Base-by-base conservation (phyloP, 2,113 vertebrate species). In the Phylloscopus trochilus region DNA sequence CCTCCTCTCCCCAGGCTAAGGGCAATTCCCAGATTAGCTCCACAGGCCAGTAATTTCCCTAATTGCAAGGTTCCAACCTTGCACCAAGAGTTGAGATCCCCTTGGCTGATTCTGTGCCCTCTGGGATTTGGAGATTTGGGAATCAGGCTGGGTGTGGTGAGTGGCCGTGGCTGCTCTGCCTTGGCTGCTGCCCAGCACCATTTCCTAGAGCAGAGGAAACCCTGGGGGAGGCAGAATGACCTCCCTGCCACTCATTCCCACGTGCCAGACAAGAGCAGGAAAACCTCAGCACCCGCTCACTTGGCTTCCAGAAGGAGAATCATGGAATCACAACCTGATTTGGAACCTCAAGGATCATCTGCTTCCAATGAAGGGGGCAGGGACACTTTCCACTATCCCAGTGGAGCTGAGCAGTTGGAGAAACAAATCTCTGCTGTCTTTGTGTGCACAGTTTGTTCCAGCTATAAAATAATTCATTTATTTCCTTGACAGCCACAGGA, bases 401-500 rank as follows among this genome's bases (percentile, higher is more conserved):
- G 35, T 1, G 28, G 10, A 19, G 55, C 62, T 27, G 41, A 76
- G 87, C 79, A 1, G 7, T 11, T 35, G 33, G 73, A 81, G 64
- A n/a, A 59, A 47, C 24, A 30, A 83, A 47, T 20, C 69, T 55
- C 33, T 51, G 12, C 46, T 15, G 23, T 16, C 30, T 64, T 30
- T 41, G 37, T 11, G 60, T 23, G 76, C 76, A 55, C 35, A 10
- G 27, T 35, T 41, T 14, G 3, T 89, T 78, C 87, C 76, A 63
- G 27, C 89, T 90, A 11, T 64, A 53, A 63, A 95, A 39, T 51
- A 67, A 62, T 63, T 58, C 44, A 47, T 92, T 90, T 94, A 3
- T 93, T 97, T 44, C 90, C 55, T 83, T 66, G 51, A 51, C 88
- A 98, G 97, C 89, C 88, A 1, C 91, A 83, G 90, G 96, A 95